phyloP scores from a whole-genome alignment of 2,797 vertebrate species.

The Synanceia verrucosa region DNA sequence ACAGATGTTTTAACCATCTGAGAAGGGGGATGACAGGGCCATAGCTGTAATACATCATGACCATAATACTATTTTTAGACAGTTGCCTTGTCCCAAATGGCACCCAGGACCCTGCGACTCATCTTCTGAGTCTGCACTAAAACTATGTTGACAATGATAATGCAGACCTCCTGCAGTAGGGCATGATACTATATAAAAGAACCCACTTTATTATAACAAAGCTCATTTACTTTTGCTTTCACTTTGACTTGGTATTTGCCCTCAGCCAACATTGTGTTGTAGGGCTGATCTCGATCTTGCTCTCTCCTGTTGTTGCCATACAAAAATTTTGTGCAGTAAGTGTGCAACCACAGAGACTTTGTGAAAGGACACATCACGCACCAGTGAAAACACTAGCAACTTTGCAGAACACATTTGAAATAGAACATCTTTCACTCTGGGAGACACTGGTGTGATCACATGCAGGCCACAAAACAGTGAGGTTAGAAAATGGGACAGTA shows the following conservation, averaged over 20 bases:
- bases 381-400: neutral
- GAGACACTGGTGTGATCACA: neutral
- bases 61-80: constrained; percentile 30
- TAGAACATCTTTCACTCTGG: neutral
- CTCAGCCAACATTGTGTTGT: too few species aligned
- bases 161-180: neutral
- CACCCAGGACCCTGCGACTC: neutral
- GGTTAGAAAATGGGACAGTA: neutral
- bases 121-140: neutral
- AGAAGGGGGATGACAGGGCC: neutral
- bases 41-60: neutral
- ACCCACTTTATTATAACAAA: neutral
- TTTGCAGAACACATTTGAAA: constrained; percentile 10
- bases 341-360: constrained; percentile 7
- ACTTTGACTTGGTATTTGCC: neutral
- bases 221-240: neutral
- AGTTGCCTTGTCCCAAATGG: neutral
- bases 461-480: neutral
- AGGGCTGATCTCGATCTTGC: neutral
- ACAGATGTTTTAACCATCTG: neutral
- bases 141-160: neutral
- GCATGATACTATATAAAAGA: neutral
- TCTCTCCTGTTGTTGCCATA: neutral
- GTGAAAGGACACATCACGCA: constrained; percentile 4
- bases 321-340: neutral